Conservation (phyloP, 2,797 vertebrate species). For the Paramormyrops hopkinsi region DNA sequence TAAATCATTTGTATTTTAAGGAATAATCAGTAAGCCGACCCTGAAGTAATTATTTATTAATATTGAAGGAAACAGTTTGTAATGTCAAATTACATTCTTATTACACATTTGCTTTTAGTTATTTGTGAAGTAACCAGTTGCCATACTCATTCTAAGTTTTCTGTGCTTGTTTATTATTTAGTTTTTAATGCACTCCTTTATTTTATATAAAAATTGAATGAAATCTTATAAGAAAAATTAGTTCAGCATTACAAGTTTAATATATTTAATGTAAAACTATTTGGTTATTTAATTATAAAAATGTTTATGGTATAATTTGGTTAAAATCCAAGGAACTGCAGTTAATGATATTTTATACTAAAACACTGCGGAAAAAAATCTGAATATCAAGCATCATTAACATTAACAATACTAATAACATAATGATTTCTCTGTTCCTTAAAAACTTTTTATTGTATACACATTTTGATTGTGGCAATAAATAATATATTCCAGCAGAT, state of each 20-base stretch:
- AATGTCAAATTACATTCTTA: not conserved
- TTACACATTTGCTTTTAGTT: not conserved
- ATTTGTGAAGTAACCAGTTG: not conserved
- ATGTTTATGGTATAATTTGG: not conserved
- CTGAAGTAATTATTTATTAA: not conserved
- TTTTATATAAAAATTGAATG: not conserved
- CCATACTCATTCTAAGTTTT: not conserved
- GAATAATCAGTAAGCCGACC: not conserved
- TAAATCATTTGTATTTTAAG: not conserved
- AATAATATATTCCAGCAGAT: not conserved
- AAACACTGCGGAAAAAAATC: not conserved
- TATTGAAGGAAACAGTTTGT: not conserved
- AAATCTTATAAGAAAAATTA: not conserved
- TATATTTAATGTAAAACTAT: not conserved
- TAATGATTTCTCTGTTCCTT: not conserved
- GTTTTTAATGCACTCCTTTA: not conserved
- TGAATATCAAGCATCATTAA: not conserved
- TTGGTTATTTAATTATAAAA: not conserved
- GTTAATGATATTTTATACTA: not conserved
- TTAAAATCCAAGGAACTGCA: not conserved
- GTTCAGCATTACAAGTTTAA: not conserved
- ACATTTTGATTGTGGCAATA: not conserved
- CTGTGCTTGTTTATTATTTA: not conserved
- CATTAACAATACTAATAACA: not conserved
- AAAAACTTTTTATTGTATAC: not conserved